Conservation (phyloP, 2,797 vertebrate species). For the Enteromius afrohamiltoni region DNA sequence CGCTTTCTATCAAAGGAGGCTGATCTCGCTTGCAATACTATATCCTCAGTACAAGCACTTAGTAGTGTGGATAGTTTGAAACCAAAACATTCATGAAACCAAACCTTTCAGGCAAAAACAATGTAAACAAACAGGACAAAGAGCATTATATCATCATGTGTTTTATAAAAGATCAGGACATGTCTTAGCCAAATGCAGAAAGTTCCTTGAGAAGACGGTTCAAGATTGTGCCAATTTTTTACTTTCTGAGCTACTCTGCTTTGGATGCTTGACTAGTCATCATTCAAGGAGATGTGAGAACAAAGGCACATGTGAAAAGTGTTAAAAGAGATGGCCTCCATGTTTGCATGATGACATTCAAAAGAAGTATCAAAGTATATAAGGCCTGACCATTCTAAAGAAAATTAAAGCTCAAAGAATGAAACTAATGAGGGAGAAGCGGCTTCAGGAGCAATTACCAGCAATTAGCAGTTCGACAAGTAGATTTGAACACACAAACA, state of each 20-base stretch:
- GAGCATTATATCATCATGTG: not conserved
- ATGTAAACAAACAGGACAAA: constrained; percentile 30
- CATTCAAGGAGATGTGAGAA: constrained; percentile 39
- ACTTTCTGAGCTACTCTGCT: constrained; percentile 37
- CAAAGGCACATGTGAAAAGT: constrained; percentile 47
- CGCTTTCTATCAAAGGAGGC: constrained; percentile 40
- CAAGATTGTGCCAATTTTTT: constrained; percentile 55
- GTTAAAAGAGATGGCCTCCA: constrained; percentile 37
- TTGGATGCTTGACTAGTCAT: constrained; percentile 55
- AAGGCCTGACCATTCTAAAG: not conserved
- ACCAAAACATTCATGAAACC: constrained; percentile 12
- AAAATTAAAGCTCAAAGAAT: not conserved
- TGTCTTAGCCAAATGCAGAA: constrained; percentile 17
- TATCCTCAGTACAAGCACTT: constrained; percentile 37
- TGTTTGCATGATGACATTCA: not conserved
- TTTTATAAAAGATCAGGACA: constrained; percentile 48
- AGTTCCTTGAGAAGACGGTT: constrained; percentile 19
- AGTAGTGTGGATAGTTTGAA: constrained; percentile 12
- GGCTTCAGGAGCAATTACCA: constrained; percentile 16
- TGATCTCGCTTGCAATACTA: constrained; percentile 39
- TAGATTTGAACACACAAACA: constrained; percentile 7
- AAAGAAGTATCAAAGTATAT: constrained; percentile 16
- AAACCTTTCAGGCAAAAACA: constrained; percentile 40
- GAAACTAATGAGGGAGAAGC: not conserved
- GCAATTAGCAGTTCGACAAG: constrained; percentile 40